Evolutionary conservation across 2,888 invertebrate species (phyloP).

Genomic region (Tenthredo amoena): DNA sequence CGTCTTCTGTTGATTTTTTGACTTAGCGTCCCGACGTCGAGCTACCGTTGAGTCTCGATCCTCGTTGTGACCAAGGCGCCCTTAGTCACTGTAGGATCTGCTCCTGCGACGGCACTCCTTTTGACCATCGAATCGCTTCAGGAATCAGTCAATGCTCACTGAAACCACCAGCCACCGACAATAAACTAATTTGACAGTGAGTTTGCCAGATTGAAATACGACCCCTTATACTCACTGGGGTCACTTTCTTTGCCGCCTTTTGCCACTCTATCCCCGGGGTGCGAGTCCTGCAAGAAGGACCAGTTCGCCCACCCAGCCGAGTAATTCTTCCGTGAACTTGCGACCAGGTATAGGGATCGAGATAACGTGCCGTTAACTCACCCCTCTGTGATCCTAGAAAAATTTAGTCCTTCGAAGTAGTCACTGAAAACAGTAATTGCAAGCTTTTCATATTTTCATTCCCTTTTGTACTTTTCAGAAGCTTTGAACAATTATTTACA

Average conservation of each 20-base stretch:
- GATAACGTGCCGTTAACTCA: constrained; percentile 16
- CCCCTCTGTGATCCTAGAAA: neutral
- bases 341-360: neutral
- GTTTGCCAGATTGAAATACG: constrained; percentile 49
- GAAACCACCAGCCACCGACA: constrained; percentile 44
- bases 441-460: neutral
- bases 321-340: constrained; percentile 27
- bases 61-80: constrained; percentile 21
- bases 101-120: constrained; percentile 13
- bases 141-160: constrained; percentile 40
- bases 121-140: constrained; percentile 17
- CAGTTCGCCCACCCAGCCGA: constrained; percentile 6
- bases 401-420: neutral
- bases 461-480: neutral
- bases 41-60: constrained; percentile 62
- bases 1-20: constrained; percentile 71
- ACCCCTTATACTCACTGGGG: constrained; percentile 26
- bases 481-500: neutral
- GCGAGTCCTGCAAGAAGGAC: constrained; percentile 9
- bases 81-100: neutral
- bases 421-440: neutral
- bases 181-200: constrained; percentile 56
- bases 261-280: constrained; percentile 42
- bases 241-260: constrained; percentile 41
- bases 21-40: constrained; percentile 66